These are phyloP conservation scores for Pammene fasciana DNA, from an alignment of 2,888 invertebrate species.

Conservation along the genomic window DNA sequence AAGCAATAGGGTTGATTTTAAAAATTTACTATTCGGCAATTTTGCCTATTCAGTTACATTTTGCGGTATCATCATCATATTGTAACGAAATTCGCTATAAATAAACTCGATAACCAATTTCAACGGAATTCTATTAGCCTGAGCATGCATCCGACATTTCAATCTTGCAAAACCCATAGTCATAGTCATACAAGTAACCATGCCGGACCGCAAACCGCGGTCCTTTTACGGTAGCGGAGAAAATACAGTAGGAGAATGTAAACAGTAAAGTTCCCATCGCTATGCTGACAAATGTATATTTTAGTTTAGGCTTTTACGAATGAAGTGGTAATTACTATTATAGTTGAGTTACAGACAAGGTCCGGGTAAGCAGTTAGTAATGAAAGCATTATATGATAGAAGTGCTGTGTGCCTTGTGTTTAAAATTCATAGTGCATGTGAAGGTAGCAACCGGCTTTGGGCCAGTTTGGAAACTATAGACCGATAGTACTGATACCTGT, in stretches of 20 bases:
- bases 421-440: no score
- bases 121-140: constrained; percentile 39
- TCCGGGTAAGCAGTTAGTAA: no score
- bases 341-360: no score
- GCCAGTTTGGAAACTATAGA: no score
- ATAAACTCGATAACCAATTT: constrained; percentile 35
- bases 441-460: no score
- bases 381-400: no score
- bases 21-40: neutral
- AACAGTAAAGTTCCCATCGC: neutral
- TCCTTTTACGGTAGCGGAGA: constrained; percentile 14
- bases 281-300: no score
- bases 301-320: no score
- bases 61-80: constrained; percentile 25
- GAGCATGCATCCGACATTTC: constrained; percentile 40
- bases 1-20: neutral
- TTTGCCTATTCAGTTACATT: constrained; percentile 13
- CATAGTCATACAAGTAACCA: constrained; percentile 25
- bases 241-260: constrained; percentile 31
- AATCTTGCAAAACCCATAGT: constrained; percentile 41
- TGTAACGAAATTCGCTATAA: constrained; percentile 23
- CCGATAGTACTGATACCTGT: no score
- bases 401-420: no score
- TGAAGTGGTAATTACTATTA: no score
- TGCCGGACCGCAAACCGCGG: constrained; percentile 40